Evolutionary conservation across 2,888 invertebrate species (phyloP).

Genomic region (Cantharis rustica): DNA sequence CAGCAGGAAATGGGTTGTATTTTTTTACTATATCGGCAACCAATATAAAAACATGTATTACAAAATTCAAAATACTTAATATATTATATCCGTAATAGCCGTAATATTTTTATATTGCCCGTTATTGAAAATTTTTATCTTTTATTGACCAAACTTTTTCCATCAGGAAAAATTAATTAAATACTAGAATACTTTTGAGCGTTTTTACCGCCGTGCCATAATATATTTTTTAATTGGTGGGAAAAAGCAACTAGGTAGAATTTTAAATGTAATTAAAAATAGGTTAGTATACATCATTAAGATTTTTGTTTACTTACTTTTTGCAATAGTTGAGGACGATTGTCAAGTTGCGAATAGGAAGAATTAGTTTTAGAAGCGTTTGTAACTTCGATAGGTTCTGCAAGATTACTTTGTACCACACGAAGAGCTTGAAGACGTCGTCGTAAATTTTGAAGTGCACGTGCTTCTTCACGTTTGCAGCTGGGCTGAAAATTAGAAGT

Average conservation of each 20-base stretch:
- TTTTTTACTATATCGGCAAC: neutral
- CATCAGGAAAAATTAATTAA: neutral
- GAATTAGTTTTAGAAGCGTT: constrained; percentile 55
- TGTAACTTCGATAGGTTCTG: constrained; percentile 52
- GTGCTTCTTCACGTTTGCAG: constrained; percentile 69
- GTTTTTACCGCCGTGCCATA: neutral
- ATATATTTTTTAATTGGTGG: neutral
- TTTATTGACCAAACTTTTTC: neutral
- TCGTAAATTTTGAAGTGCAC: constrained; percentile 71
- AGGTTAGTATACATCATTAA: neutral
- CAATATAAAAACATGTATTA: neutral
- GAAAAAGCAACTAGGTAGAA: neutral
- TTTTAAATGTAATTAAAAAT: neutral
- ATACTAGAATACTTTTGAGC: neutral
- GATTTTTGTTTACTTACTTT: constrained; percentile 53
- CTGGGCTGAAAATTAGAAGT: constrained; percentile 65
- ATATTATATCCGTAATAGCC: neutral
- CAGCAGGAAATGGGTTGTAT: neutral
- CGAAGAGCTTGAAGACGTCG: constrained; percentile 66
- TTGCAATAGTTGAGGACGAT: constrained; percentile 65
- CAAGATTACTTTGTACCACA: constrained; percentile 60
- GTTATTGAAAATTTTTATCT: neutral
- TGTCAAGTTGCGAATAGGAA: constrained; percentile 63
- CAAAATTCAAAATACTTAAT: neutral
- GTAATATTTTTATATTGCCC: neutral